phyloP scores from a whole-genome alignment of 2,797 vertebrate species.

The Nannoperca obscura region DNA sequence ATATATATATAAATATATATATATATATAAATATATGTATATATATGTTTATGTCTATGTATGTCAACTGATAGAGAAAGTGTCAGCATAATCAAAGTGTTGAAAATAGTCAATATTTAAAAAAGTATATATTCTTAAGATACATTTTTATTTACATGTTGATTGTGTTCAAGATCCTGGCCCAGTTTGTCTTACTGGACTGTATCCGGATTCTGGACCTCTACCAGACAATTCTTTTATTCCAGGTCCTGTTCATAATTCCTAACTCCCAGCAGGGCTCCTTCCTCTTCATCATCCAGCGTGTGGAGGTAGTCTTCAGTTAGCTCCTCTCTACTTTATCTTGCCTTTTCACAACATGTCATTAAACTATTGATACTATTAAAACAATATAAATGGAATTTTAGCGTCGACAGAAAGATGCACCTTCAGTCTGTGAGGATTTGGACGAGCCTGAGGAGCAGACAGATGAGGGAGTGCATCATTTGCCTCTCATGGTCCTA shows the following conservation, averaged over 20 bases:
- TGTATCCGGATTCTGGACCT: conserved; percentile 82
- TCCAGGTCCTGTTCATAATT: conserved; percentile 76
- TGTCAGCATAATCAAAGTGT: too few relatives aligned
- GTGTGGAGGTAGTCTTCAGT: conserved; percentile 72
- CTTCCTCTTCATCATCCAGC: conserved; percentile 81
- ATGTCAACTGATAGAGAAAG: too few relatives aligned
- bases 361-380: neutral
- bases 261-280: conserved; percentile 84
- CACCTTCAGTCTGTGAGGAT: conserved; percentile 55
- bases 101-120: neutral
- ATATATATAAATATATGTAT: too few relatives aligned
- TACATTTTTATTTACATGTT: conserved; percentile 50
- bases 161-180: conserved; percentile 79
- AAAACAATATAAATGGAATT: neutral
- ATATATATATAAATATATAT: too few relatives aligned
- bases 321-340: neutral
- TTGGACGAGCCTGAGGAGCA: conserved; percentile 43
- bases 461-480: neutral
- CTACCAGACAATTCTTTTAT: conserved; percentile 68
- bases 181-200: conserved; percentile 80
- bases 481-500: neutral
- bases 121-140: neutral
- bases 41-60: too few relatives aligned
- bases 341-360: too few relatives aligned
- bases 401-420: conserved; percentile 33